Conservation (phyloP, 1,140 invertebrate species). For the Laupala kohalensis region DNA sequence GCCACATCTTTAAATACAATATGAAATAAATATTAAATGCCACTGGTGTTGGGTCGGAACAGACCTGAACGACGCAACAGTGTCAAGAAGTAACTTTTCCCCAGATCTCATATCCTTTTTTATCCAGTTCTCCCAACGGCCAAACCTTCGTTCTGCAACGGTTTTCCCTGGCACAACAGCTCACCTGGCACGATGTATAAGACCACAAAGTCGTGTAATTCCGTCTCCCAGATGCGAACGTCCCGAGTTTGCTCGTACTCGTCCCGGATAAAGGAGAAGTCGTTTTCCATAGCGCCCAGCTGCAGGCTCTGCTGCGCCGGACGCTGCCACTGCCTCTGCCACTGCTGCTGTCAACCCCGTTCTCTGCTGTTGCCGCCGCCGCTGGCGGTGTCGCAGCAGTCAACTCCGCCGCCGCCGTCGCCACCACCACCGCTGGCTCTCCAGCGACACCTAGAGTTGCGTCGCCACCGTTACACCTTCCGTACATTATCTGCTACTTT, state of each 20-base stretch:
- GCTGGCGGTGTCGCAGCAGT: background rate
- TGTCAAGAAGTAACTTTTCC: background rate
- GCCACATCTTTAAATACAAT: too few species aligned
- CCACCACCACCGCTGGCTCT: background rate
- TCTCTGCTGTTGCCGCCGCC: background rate
- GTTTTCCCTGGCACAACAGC: background rate
- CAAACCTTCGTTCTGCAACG: too few species aligned
- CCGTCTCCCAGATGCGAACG: conserved; percentile 28
- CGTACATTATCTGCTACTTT: background rate
- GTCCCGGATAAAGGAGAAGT: conserved; percentile 15
- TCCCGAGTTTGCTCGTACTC: conserved; percentile 25
- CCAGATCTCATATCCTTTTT: background rate
- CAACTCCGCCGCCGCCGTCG: background rate
- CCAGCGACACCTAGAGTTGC: background rate
- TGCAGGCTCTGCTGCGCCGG: background rate
- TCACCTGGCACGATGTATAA: conserved; percentile 26
- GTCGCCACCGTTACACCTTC: background rate
- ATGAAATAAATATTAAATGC: too few species aligned
- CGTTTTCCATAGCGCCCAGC: conserved; percentile 7
- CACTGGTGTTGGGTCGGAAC: too few species aligned
- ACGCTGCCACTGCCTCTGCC: background rate
- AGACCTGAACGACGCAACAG: background rate
- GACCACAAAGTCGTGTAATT: conserved; percentile 29
- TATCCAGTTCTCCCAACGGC: too few species aligned
- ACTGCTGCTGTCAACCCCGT: background rate